Evolutionary conservation across 2,888 invertebrate genomes (phyloP).

Genomic region (Volucella bombylans): DNA sequence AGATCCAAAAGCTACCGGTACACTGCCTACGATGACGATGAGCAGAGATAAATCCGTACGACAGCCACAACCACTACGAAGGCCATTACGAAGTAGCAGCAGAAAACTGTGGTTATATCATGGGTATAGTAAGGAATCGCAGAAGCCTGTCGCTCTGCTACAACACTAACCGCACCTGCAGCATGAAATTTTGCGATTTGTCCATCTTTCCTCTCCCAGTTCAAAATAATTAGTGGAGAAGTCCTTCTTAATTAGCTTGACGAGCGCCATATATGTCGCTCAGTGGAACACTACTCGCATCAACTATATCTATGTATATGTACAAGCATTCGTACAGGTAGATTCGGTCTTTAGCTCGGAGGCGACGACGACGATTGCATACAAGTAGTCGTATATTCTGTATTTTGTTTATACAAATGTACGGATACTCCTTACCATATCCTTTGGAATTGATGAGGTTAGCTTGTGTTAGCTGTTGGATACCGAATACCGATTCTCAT

Average conservation of each 20-base stretch:
- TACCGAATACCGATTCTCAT: slow-evolving; percentile 36
- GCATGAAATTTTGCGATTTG: slow-evolving; percentile 68
- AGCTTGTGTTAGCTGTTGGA: background rate
- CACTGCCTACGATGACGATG: slow-evolving; percentile 66
- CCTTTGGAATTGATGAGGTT: slow-evolving; percentile 47
- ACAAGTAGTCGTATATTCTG: background rate
- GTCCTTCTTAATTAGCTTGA: slow-evolving; percentile 74
- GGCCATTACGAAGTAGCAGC: slow-evolving; percentile 42
- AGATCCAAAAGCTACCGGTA: slow-evolving; percentile 66
- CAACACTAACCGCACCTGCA: slow-evolving; percentile 70
- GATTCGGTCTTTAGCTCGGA: background rate
- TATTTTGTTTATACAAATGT: slow-evolving; percentile 29
- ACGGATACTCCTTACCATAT: slow-evolving; percentile 32
- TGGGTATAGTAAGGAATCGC: slow-evolving; percentile 47
- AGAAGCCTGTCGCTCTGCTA: slow-evolving; percentile 56
- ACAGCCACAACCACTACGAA: slow-evolving; percentile 42
- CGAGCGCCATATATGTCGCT: slow-evolving; percentile 72
- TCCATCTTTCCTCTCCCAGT: slow-evolving; percentile 70
- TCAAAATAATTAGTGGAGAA: slow-evolving; percentile 74
- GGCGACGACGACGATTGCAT: slow-evolving; percentile 23
- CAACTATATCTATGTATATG: background rate
- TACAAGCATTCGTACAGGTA: background rate
- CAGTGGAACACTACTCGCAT: slow-evolving; percentile 7
- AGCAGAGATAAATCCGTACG: slow-evolving; percentile 62
- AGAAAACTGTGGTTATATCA: slow-evolving; percentile 13